These are phyloP conservation scores for Dysmachus trigonus DNA, from an alignment of 2,888 invertebrate species.

Conservation along the genomic window DNA sequence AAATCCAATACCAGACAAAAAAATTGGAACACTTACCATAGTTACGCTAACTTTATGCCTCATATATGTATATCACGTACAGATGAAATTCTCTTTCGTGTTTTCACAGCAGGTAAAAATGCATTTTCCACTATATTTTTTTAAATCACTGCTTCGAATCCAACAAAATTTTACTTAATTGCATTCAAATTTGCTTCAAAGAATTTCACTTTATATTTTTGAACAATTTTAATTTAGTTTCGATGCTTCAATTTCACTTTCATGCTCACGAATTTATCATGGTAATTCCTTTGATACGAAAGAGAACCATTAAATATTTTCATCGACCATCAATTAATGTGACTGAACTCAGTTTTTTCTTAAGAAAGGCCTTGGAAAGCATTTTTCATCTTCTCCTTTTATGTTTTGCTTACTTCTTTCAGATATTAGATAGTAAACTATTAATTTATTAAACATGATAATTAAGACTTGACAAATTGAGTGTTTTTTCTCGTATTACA, in stretches of 20 bases:
- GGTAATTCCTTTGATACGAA: background rate
- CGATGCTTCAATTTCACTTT: background rate
- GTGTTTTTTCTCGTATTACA: no score
- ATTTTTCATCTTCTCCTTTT: background rate
- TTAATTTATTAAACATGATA: no score
- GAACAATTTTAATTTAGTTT: background rate
- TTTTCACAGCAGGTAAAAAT: background rate
- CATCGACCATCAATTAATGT: background rate
- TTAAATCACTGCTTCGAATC: background rate
- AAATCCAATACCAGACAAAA: background rate
- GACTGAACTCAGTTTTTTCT: background rate
- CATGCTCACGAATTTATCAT: background rate
- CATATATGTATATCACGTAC: background rate
- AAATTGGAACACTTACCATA: background rate
- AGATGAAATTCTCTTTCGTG: background rate
- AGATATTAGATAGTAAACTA: no score
- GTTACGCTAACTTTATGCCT: background rate
- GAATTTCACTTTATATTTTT: background rate
- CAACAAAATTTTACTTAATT: background rate
- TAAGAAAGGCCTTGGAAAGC: background rate
- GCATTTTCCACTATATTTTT: no score
- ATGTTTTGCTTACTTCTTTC: background rate
- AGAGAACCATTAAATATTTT: background rate
- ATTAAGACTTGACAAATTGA: no score
- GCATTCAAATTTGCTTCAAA: background rate